These are phyloP conservation scores for Spodoptera picta DNA, from an alignment of 2,888 invertebrate genomes.

Conservation along the genomic window DNA sequence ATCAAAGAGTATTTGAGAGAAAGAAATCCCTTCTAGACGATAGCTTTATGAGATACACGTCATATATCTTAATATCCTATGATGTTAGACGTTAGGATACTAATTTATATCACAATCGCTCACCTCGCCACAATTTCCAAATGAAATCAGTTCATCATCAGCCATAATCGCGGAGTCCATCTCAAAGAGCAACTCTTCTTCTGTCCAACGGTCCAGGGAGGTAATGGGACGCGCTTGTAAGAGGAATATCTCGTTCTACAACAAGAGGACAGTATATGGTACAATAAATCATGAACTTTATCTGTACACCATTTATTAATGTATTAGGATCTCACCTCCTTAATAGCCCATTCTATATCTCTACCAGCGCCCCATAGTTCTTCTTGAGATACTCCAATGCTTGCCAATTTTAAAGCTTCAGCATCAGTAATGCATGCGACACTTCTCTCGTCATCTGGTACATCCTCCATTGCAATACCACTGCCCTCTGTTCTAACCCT, in stretches of 20 bases:
- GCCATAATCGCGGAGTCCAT: slow-evolving; percentile 91
- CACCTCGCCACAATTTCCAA: slow-evolving; percentile 93
- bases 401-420: slow-evolving; percentile 87
- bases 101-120: not conserved
- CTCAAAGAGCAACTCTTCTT: slow-evolving; percentile 94
- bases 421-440: slow-evolving; percentile 88
- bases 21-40: too few species aligned
- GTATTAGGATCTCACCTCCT: slow-evolving; percentile 74
- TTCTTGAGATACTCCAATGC: slow-evolving; percentile 88
- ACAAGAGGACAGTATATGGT: not conserved
- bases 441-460: slow-evolving; percentile 75
- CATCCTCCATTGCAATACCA: slow-evolving; percentile 77
- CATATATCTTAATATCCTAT: too few species aligned
- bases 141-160: slow-evolving; percentile 90
- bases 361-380: slow-evolving; percentile 91
- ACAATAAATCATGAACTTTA: too few species aligned
- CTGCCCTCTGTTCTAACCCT: slow-evolving; percentile 79
- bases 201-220: slow-evolving; percentile 91
- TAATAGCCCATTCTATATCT: slow-evolving; percentile 95
- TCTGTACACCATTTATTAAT: too few species aligned
- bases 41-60: too few species aligned
- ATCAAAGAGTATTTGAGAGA: too few species aligned
- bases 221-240: slow-evolving; percentile 95
- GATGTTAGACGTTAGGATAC: too few species aligned
- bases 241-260: slow-evolving; percentile 88